Evolutionary conservation across 1,140 invertebrate genomes (phyloP).

Genomic region (Temnothorax nylanderi): DNA sequence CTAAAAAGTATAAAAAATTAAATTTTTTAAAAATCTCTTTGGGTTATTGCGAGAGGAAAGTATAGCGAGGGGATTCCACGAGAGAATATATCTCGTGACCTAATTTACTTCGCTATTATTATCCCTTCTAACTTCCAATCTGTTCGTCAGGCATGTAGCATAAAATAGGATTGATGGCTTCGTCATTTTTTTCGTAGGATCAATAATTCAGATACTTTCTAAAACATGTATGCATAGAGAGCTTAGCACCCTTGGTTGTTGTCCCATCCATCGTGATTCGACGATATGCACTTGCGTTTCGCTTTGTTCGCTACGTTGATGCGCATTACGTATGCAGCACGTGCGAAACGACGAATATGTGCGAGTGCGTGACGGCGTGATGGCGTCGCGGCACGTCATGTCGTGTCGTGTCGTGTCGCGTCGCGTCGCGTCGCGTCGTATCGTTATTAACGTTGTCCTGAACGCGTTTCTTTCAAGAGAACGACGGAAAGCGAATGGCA

Average conservation of each 20-base stretch:
- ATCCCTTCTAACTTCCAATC: neutral
- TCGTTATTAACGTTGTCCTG: conserved; percentile 58
- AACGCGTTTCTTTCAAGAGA: conserved; percentile 68
- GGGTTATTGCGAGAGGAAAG: neutral
- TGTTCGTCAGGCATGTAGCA: neutral
- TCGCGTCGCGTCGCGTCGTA: conserved; percentile 28
- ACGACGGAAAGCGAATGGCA: conserved; percentile 47
- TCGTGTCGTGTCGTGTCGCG: neutral
- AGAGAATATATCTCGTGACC: conserved; percentile 3
- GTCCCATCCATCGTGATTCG: conserved; percentile 23
- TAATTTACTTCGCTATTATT: conserved; percentile 4
- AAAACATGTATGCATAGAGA: neutral
- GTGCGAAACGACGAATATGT: conserved; percentile 64
- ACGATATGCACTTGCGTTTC: conserved; percentile 47
- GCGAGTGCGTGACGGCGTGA: conserved; percentile 20
- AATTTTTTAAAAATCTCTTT: neutral
- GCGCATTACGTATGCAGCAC: conserved; percentile 74
- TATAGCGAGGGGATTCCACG: neutral
- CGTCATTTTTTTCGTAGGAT: conserved; percentile 14
- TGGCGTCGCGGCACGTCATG: no score
- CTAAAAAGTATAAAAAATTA: neutral
- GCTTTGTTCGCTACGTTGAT: conserved; percentile 63
- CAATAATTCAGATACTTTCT: conserved; percentile 23
- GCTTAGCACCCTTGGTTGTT: conserved; percentile 7
- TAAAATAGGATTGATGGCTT: neutral